Evolutionary conservation across 1,140 invertebrate species (phyloP), one percentile per base, ranked within the genome.

Genomic region (honey bee (Apis mellifera)): DNA sequence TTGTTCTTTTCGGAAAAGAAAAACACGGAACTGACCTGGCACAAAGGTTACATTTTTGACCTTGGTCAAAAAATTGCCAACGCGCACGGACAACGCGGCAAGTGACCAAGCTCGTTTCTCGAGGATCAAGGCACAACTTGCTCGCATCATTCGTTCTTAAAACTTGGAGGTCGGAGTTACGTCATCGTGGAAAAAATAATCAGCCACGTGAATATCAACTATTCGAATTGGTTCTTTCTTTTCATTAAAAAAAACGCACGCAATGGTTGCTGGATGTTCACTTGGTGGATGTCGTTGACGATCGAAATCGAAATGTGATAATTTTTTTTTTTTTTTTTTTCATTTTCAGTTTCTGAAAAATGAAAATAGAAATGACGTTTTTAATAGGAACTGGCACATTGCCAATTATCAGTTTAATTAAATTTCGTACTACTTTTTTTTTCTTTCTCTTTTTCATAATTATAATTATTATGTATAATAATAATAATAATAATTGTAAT

Each of bases 131-230:
- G 86, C 84, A 90, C 89, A 88, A 88, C 68, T 48, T 57, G 84
- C 89, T 90, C 89, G 88, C 86, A 85, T 60, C 73, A 50, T 91
- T 89, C 83, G 91, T 87, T 78, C 86, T 84, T 84, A 55, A 90
- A 91, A 86, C 79, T 78, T 76, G 81, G 79, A 85, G 85, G 82
- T 82, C 90, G 73, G 81, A 81, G 60, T 84, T 87, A 79, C 90
- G 90, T 91, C 90, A 91, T 80, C 77, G 80, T 42, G 60, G 59
- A 84, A 83, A 83, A 52, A 73, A 59, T 75, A 60, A 75, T 69
- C 62, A 21, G 17, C 23, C 42, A 17, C 2, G 11, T 13, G 82
- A 76, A 81, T 65, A 65, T 12, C 17, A 50, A 26, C 72, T n/a
- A 23, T 23, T 76, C 26, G 65, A n/a, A 50, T 50, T n/a, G 9